Percentiles rank a stretch among this genome's conserved stretches.
These are phyloP conservation scores for Sylvia borin DNA, from an alignment of 2,797 vertebrate genomes.

Conservation along the genomic window DNA sequence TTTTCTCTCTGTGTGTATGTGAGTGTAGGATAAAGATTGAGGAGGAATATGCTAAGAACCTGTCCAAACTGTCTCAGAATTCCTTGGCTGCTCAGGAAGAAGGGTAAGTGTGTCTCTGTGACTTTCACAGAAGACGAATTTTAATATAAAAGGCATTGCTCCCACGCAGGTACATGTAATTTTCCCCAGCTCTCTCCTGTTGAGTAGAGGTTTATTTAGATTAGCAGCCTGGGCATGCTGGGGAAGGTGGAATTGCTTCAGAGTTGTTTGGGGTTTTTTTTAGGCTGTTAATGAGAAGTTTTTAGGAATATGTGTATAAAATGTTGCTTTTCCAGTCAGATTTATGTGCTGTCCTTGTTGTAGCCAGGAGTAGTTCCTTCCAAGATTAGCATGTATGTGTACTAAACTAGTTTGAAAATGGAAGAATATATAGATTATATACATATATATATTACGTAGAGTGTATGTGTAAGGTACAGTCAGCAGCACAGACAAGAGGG, in stretches of 20 bases:
- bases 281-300: background rate
- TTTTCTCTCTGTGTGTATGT: background rate
- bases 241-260: background rate
- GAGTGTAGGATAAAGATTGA: constrained; percentile 95
- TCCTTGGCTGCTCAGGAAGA: constrained; percentile 93
- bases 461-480: background rate
- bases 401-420: background rate
- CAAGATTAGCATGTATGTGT: background rate
- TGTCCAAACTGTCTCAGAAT: constrained; percentile 95
- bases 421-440: background rate
- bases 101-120: constrained; percentile 83
- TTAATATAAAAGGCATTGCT: background rate
- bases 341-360: background rate
- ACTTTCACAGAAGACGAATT: background rate
- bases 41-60: constrained; percentile 97
- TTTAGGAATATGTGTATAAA: background rate
- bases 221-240: background rate
- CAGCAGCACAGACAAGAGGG: background rate
- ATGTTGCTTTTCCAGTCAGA: background rate
- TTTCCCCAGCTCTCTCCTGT: background rate
- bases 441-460: background rate
- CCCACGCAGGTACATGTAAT: background rate
- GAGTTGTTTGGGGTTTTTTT: background rate
- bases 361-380: background rate
- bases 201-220: background rate